Percentiles rank a stretch among this genome's conserved stretches.
phyloP scores from a whole-genome alignment of 2,888 invertebrate species.

The Leptopilina myrica region DNA sequence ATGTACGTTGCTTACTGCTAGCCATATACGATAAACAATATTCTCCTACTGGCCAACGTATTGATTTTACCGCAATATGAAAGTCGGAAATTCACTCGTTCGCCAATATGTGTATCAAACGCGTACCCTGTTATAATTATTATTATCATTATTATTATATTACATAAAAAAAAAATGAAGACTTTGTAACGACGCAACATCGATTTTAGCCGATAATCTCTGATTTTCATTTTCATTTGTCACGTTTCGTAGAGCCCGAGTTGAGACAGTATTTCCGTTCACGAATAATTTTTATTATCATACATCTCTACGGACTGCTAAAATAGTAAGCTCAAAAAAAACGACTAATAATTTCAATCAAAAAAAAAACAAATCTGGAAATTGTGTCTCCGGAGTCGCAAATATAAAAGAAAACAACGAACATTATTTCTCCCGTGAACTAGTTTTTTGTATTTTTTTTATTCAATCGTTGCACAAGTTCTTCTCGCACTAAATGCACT shows the following conservation, averaged over 20 bases:
- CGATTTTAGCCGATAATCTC: constrained; percentile 48
- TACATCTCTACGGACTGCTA: too few relatives aligned
- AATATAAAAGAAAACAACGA: constrained; percentile 26
- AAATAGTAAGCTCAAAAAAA: too few relatives aligned
- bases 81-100: constrained; percentile 14
- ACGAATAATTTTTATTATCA: too few relatives aligned
- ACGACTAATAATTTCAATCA: background rate
- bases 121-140: constrained; percentile 30
- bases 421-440: background rate
- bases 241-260: constrained; percentile 24
- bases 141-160: too few relatives aligned
- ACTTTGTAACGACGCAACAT: constrained; percentile 53
- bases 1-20: constrained; percentile 30
- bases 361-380: background rate
- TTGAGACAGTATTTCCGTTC: constrained; percentile 21
- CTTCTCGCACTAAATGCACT: background rate
- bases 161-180: constrained; percentile 37
- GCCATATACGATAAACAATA: constrained; percentile 26
- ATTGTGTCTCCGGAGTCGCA: constrained; percentile 15
- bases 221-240: background rate
- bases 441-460: constrained; percentile 23
- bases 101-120: constrained; percentile 25
- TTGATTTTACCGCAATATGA: constrained; percentile 18
- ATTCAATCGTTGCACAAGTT: constrained; percentile 21
- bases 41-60: constrained; percentile 3